Evolutionary conservation across 1,140 invertebrate species (phyloP), one percentile per base, ranked within the genome.

Genomic region (Pemphigus obesinymphae): DNA sequence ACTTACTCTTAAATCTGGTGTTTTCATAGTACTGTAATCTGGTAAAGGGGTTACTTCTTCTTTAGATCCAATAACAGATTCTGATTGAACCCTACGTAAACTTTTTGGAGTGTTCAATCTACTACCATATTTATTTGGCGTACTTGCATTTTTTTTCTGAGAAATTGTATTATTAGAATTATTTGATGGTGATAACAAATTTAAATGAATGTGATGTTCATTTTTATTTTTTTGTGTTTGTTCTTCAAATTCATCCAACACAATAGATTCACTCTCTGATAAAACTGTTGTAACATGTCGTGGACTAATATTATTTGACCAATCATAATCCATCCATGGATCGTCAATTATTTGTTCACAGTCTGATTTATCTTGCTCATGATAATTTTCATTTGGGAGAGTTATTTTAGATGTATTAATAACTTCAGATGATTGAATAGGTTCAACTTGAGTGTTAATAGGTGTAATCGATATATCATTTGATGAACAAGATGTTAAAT

Each of bases 11-110:
- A 84, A 81, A n/a, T 82, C 82, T 66, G 83, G 82, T 29, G 82
- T 84, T 83, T 84, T 82, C 84, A 84, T 84, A 17, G 53, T 13
- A 82, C 84, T 84, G 61, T 83, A 84, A 76, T 84, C 81, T 50
- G 83, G 48, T 29, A 84, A 68, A 43, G 84, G 83, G 1, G 84
- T 83, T 15, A 84, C 80, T 43, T 58, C 53, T 26, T 40, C 75
- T 17, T 61, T 80, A 29, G 34, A 75, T 48, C n/a, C 66, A 48
- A 72, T 82, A 31, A 23, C 5, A 50, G 34, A 72, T 45, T 80
- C 75, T 29, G 75, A 80, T 61, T 26, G n/a, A 72, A 50, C 29
- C 13, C 70, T 72, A 29, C 63, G 37, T 53, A 83, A 43, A 68
- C 81, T 55, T 43, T 82, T 72, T 48, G 48, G 66, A 26, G 37